Percentiles rank a stretch among this genome's conserved stretches.
Evolutionary conservation across 2,888 invertebrate species (phyloP).

Genomic region (Ormyrus rosae): DNA sequence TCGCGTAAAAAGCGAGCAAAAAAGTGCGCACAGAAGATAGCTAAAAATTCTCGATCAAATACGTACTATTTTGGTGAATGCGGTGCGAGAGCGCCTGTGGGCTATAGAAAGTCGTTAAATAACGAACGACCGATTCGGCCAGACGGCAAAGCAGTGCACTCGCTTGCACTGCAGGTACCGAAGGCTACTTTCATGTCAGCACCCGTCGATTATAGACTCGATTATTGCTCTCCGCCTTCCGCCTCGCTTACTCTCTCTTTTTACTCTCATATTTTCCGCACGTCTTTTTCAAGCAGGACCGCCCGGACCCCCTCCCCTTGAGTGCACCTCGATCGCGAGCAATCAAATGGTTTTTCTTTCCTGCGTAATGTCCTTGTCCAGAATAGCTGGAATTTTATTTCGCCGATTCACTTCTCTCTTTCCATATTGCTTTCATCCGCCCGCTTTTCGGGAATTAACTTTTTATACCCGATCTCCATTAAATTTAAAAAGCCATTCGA

Average conservation of each 20-base stretch:
- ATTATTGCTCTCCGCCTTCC: slow-evolving; percentile 62
- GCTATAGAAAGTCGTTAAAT: slow-evolving; percentile 57
- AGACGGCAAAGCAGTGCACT: slow-evolving; percentile 40
- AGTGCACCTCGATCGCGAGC: neutral
- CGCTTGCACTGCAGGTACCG: slow-evolving; percentile 52
- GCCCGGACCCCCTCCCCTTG: neutral
- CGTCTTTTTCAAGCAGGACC: slow-evolving; percentile 24
- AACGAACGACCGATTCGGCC: slow-evolving; percentile 60
- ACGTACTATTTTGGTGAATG: slow-evolving; percentile 13
- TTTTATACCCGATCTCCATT: neutral
- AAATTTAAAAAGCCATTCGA: neutral
- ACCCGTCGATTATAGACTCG: slow-evolving; percentile 67
- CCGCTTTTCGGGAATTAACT: neutral
- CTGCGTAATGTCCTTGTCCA: slow-evolving; percentile 37
- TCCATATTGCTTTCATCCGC: neutral
- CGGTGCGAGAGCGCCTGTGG: neutral
- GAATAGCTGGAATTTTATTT: slow-evolving; percentile 18
- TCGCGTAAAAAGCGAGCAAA: too few relatives aligned
- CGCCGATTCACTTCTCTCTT: neutral
- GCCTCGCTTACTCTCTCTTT: slow-evolving; percentile 42
- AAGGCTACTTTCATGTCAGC: slow-evolving; percentile 65
- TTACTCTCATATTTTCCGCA: neutral
- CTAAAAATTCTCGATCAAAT: neutral
- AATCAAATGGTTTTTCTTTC: slow-evolving; percentile 40
- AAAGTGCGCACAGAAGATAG: too few relatives aligned